Conservation (phyloP, 2,888 invertebrate genomes). For the Eristalinus aeneus region DNA sequence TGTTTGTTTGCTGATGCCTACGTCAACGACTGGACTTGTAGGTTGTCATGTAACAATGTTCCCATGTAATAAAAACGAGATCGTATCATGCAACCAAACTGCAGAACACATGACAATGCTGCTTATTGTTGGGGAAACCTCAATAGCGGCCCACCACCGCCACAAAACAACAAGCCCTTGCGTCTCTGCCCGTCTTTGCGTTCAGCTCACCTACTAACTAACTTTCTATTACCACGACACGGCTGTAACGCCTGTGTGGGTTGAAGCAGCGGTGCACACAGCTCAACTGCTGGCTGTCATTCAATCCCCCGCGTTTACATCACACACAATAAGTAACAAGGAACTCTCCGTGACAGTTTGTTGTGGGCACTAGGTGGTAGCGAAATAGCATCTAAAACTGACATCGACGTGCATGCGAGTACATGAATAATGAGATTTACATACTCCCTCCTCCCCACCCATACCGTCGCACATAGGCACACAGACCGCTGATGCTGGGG, state of each 20-base stretch:
- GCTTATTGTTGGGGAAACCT: slow-evolving; percentile 33
- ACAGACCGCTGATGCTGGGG: not conserved
- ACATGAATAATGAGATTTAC: slow-evolving; percentile 53
- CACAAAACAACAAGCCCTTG: not conserved
- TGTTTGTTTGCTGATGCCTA: slow-evolving; percentile 45
- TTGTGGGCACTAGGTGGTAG: slow-evolving; percentile 12
- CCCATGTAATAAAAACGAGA: slow-evolving; percentile 60
- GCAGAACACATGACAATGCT: slow-evolving; percentile 60
- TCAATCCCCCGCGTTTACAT: slow-evolving; percentile 62
- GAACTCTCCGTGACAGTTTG: slow-evolving; percentile 21
- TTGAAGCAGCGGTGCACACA: not conserved
- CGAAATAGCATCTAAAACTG: slow-evolving; percentile 25
- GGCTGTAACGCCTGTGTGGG: slow-evolving; percentile 4
- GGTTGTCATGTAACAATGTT: slow-evolving; percentile 66
- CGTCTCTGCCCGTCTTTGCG: not conserved
- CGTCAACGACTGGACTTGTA: slow-evolving; percentile 59
- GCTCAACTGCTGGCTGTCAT: slow-evolving; percentile 50
- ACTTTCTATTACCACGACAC: slow-evolving; percentile 12
- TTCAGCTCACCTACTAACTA: not conserved
- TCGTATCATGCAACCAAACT: slow-evolving; percentile 55
- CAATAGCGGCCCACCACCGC: not conserved
- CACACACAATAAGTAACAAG: slow-evolving; percentile 47
- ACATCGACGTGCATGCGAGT: not conserved
- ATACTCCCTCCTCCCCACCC: slow-evolving; percentile 3
- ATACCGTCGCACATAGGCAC: slow-evolving; percentile 1